phyloP scores from a whole-genome alignment of 2,888 invertebrate species.

The Homarus gammarus region DNA sequence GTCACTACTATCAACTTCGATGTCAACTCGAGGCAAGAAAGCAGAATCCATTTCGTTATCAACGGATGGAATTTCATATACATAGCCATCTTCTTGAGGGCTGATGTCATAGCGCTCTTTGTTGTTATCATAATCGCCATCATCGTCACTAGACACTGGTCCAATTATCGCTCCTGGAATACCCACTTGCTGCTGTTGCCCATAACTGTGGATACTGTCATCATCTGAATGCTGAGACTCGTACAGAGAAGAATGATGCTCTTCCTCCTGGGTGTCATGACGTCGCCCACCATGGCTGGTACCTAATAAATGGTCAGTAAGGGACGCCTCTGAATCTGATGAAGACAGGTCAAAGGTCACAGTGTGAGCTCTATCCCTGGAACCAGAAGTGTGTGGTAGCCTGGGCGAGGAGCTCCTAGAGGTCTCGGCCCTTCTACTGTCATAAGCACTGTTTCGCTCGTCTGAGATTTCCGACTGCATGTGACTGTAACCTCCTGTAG shows the following conservation, averaged over 20 bases:
- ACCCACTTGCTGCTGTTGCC: slow-evolving; percentile 8
- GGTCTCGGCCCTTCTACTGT: neutral
- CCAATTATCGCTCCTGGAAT: slow-evolving; percentile 52
- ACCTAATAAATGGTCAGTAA: slow-evolving; percentile 9
- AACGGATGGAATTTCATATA: slow-evolving; percentile 6
- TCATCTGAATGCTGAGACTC: neutral
- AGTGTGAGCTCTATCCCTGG: slow-evolving; percentile 37
- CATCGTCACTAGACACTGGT: neutral
- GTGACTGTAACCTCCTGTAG: slow-evolving; percentile 4
- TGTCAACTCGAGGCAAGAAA: neutral
- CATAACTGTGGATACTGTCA: neutral
- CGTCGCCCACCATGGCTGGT: slow-evolving; percentile 6
- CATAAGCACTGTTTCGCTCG: neutral
- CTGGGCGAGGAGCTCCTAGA: neutral
- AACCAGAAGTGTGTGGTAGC: neutral
- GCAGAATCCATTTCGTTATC: slow-evolving; percentile 23
- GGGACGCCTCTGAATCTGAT: slow-evolving; percentile 15
- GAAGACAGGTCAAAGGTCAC: slow-evolving; percentile 29
- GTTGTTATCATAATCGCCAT: slow-evolving; percentile 23
- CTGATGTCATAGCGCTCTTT: slow-evolving; percentile 68
- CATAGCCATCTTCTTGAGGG: slow-evolving; percentile 50
- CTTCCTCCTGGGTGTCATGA: slow-evolving; percentile 5
- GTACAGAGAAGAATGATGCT: neutral
- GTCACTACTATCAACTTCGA: slow-evolving; percentile 25
- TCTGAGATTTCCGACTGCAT: neutral